phyloP scores from a whole-genome alignment of 2,113 vertebrate genomes.

The Anguilla rostrata region DNA sequence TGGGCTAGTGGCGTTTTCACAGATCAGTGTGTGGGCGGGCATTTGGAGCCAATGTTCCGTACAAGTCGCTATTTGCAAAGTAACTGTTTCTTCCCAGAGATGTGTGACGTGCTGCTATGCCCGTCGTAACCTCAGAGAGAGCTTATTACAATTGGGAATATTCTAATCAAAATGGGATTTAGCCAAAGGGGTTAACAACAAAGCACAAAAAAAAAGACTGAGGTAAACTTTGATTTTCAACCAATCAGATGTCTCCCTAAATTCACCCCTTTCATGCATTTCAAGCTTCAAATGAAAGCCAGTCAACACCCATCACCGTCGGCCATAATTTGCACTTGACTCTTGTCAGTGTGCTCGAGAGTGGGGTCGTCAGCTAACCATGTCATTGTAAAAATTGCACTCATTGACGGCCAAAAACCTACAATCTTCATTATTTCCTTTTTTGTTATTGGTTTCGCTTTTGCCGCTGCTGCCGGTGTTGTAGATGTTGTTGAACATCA shows the following conservation, averaged over 20 bases:
- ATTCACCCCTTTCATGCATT: background rate
- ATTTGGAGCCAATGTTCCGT: background rate
- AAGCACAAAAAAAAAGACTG: background rate
- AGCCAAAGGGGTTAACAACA: background rate
- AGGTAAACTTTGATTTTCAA: background rate
- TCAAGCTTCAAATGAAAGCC: background rate
- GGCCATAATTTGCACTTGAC: too few species aligned
- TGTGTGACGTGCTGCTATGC: background rate
- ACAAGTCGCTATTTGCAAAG: background rate
- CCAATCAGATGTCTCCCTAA: background rate
- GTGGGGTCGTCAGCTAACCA: too few species aligned
- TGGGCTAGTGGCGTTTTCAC: background rate
- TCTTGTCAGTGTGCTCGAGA: too few species aligned
- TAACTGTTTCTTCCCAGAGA: background rate
- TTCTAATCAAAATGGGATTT: background rate
- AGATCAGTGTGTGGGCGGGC: background rate
- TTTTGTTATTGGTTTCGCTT: too few species aligned
- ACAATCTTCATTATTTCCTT: too few species aligned
- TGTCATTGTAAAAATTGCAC: too few species aligned
- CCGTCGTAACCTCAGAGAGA: background rate
- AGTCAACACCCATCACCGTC: background rate
- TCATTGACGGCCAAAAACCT: too few species aligned
- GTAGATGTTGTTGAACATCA: too few species aligned
- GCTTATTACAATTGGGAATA: background rate
- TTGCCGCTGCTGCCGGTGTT: too few species aligned